Percentiles rank a stretch among this genome's conserved stretches.
These are phyloP conservation scores for Centropus bengalensis DNA, from an alignment of 2,113 vertebrate genomes.

Conservation along the genomic window DNA sequence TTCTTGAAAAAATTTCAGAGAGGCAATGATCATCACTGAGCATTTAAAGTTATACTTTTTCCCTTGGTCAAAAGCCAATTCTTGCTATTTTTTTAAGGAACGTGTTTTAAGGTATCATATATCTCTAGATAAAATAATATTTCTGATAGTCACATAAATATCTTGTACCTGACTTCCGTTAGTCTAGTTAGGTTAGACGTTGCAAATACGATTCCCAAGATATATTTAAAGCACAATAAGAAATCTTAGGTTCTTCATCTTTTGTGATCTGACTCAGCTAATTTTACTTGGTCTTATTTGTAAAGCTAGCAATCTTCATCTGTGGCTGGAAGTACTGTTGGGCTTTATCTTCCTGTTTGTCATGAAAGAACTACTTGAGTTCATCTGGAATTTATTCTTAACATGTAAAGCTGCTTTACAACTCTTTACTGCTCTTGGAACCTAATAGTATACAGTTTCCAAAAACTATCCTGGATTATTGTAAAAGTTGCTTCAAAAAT, in stretches of 20 bases:
- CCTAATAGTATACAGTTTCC: neutral
- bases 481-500: neutral
- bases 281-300: neutral
- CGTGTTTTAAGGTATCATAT: neutral
- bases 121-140: neutral
- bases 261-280: neutral
- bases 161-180: neutral
- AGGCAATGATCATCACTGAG: neutral
- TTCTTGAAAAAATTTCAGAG: neutral
- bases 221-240: neutral
- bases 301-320: neutral
- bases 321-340: neutral
- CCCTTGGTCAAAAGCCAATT: neutral
- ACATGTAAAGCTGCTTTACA: neutral
- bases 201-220: neutral
- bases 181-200: neutral
- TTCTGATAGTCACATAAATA: neutral
- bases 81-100: neutral
- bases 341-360: neutral
- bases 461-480: neutral
- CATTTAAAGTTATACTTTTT: neutral
- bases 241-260: neutral
- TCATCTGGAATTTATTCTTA: neutral
- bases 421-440: neutral
- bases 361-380: neutral